These are phyloP conservation scores for Eupithecia vulgata DNA, from an alignment of 2,888 invertebrate genomes.

Conservation along the genomic window DNA sequence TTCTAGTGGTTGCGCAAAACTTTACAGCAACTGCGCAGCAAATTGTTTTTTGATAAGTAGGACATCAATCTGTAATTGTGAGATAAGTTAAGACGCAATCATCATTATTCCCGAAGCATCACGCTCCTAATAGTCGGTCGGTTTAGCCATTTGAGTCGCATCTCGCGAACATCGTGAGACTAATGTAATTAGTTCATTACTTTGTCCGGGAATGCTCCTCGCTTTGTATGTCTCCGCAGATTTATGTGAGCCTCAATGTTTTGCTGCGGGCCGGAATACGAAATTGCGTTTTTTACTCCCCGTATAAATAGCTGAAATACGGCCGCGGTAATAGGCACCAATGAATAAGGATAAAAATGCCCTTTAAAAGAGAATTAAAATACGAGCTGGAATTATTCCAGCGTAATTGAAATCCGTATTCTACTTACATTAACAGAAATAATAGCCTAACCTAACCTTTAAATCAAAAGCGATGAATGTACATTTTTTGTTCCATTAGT, in stretches of 20 bases:
- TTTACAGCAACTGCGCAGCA: conserved; percentile 30
- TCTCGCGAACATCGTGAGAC: conserved; percentile 63
- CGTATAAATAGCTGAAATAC: conserved; percentile 58
- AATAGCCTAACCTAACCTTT: conserved; percentile 42
- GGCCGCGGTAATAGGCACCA: conserved; percentile 52
- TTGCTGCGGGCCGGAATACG: conserved; percentile 64
- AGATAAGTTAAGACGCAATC: conserved; percentile 55
- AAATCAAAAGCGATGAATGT: conserved; percentile 54
- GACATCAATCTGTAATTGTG: conserved; percentile 45
- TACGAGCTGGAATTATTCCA: conserved; percentile 36
- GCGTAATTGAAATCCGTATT: conserved; percentile 43
- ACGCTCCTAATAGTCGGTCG: conserved; percentile 61
- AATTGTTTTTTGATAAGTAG: conserved; percentile 41
- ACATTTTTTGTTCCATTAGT: conserved; percentile 55
- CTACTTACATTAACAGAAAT: conserved; percentile 25
- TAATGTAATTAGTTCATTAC: conserved; percentile 83
- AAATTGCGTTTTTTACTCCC: conserved; percentile 59
- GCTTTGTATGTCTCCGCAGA: conserved; percentile 68
- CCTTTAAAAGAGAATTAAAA: conserved; percentile 48
- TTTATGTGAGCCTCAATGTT: conserved; percentile 70
- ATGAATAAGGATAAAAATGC: conserved; percentile 52
- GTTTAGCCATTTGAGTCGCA: conserved; percentile 67
- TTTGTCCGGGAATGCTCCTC: conserved; percentile 67
- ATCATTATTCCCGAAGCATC: conserved; percentile 59
- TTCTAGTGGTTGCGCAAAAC: conserved; percentile 26